Conservation (phyloP, 1,140 invertebrate species). For the Cardiocondyla obscurior region DNA sequence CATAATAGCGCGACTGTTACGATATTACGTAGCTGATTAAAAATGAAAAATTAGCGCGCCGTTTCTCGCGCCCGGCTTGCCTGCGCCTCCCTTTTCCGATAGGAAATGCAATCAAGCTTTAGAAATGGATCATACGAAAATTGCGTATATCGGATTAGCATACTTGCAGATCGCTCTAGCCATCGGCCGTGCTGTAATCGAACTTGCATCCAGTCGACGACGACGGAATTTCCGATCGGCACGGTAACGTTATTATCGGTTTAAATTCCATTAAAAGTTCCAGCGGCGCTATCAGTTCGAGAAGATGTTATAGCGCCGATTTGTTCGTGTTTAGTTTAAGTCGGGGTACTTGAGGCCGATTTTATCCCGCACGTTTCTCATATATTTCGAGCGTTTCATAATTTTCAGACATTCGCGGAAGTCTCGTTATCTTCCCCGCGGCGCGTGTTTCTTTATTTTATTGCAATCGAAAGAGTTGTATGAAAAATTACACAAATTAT, state of each 20-base stretch:
- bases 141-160: slow-evolving; percentile 49
- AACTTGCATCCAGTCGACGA: slow-evolving; percentile 34
- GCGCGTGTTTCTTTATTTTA: neutral
- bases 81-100: neutral
- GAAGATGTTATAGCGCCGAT: slow-evolving; percentile 6
- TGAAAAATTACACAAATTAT: neutral
- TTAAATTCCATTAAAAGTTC: slow-evolving; percentile 54
- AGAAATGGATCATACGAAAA: slow-evolving; percentile 47
- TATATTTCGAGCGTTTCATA: neutral
- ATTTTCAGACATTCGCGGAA: neutral
- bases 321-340: slow-evolving; percentile 8
- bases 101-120: slow-evolving; percentile 18
- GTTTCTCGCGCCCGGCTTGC: neutral
- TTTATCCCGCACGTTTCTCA: neutral
- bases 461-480: neutral
- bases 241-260: slow-evolving; percentile 47
- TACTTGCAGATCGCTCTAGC: slow-evolving; percentile 28
- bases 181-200: slow-evolving; percentile 32
- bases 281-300: neutral
- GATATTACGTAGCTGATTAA: slow-evolving; percentile 13
- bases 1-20: neutral
- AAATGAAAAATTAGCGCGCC: neutral
- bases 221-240: slow-evolving; percentile 31
- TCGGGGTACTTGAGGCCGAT: neutral
- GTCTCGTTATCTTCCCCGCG: too few relatives aligned